These are phyloP conservation scores for Schizopygopsis malacanthus DNA, from an alignment of 2,797 vertebrate genomes.

Conservation along the genomic window DNA sequence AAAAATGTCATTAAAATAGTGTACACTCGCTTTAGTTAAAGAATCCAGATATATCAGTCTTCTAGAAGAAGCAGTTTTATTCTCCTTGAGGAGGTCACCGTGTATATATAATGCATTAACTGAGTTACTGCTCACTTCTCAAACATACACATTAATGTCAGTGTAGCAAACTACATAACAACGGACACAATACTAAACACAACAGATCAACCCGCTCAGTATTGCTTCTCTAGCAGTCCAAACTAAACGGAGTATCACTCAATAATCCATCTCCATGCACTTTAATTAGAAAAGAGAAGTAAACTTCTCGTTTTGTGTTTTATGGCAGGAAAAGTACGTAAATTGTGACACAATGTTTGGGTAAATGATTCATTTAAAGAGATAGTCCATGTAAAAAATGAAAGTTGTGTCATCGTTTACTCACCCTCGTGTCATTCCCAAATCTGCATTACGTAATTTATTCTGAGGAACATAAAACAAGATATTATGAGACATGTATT, in stretches of 20 bases:
- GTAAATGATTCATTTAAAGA: too few species aligned
- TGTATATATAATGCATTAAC: background rate
- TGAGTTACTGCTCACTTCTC: background rate
- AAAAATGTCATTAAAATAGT: background rate
- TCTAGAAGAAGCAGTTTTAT: background rate
- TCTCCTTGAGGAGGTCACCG: background rate
- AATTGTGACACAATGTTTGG: background rate
- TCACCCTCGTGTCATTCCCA: background rate
- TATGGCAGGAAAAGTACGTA: background rate
- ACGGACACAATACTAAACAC: background rate
- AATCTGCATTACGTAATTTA: background rate
- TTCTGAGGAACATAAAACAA: background rate
- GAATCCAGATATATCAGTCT: background rate
- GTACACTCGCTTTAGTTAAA: background rate
- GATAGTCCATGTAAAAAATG: too few species aligned
- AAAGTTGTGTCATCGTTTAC: background rate
- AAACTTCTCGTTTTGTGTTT: background rate
- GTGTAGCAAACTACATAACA: background rate
- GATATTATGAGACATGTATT: background rate
- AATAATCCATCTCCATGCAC: background rate
- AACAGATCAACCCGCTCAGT: background rate
- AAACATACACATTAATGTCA: background rate
- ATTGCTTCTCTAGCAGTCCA: background rate
- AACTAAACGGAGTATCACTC: background rate
- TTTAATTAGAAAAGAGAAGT: background rate